Evolutionary conservation across 2,888 invertebrate genomes (phyloP).

Genomic region (Chymomyza caudatula): DNA sequence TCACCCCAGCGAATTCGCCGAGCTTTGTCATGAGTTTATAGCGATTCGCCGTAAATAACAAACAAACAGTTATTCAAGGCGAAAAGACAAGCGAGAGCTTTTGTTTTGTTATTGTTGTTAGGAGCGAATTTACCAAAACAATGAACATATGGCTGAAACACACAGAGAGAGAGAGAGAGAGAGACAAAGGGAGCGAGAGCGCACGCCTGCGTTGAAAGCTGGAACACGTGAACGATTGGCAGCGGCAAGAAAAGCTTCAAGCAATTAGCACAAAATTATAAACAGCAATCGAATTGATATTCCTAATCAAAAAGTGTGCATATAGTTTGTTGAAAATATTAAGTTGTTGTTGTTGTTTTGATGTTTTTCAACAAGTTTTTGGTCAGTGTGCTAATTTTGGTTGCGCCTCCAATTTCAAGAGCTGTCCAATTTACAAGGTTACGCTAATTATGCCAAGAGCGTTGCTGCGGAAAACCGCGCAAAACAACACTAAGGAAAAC

Average conservation of each 20-base stretch:
- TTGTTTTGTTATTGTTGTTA: constrained; percentile 4
- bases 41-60: background rate
- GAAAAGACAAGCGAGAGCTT: constrained; percentile 35
- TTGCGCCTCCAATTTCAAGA: background rate
- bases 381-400: background rate
- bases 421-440: constrained; percentile 40
- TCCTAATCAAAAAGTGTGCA: background rate
- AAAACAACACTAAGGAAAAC: constrained; percentile 13
- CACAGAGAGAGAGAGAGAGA: background rate
- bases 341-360: background rate
- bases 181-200: background rate
- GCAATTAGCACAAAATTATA: constrained; percentile 20
- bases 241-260: constrained; percentile 5
- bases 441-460: constrained; percentile 60
- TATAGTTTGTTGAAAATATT: background rate
- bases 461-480: constrained; percentile 1
- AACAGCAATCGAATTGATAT: constrained; percentile 3
- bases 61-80: background rate
- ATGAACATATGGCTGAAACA: constrained; percentile 49
- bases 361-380: background rate
- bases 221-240: constrained; percentile 25
- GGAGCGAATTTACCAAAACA: constrained; percentile 61
- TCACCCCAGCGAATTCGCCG: background rate
- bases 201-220: constrained; percentile 26
- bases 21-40: background rate